Base-by-base conservation (phyloP, 2,797 vertebrate genomes). In the Tinamus major region DNA sequence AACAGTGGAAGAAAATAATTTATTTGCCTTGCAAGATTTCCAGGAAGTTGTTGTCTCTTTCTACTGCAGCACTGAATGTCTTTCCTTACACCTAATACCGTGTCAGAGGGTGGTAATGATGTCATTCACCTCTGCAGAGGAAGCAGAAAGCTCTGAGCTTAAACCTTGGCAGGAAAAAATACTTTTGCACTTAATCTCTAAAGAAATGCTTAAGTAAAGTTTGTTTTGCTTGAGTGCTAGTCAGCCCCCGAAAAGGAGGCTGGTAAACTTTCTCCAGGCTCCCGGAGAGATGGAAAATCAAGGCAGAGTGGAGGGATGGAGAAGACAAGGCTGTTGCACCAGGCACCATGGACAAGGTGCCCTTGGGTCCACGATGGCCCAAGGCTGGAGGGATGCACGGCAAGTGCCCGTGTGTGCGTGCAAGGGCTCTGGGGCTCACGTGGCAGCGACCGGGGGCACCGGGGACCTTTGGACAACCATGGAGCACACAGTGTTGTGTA, bases 171-270 rank as follows among this genome's bases (percentile, higher is more conserved):
- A 90, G 76, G 69, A 85, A 90, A 90, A 96, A 93, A 37, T 19
- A 71, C 86, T 95, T 94, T 96, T 87, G 81, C 86, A 94, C 92
- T 82, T 94, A 92, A 95, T 96, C 69, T 83, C 84, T 87, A 90
- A 96, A 85, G 75, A 94, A 95, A 79, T 92, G 81, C 87, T 95
- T 90, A 78, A 94, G 85, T 89, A 80, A 85, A 80, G 55, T 94
- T 83, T 92, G 58, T 94, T 93, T 89, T 93, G 35, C 69, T 87
- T 90, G 89, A 94, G 71, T 58, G 27, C 58, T 94, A 82, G 64
- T 94, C 84, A 89, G 53, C 23, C 62, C 85, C 79, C 4, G 31
- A 89, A 41, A 87, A n/a, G 53, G 76, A 94, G 58, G 53, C 3
- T 42, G 65, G 55, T 84, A 72, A 93, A 33, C 24, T 80, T 61